Percentiles rank a stretch among this genome's conserved stretches.
These are phyloP conservation scores for Phaedon cochleariae DNA, from an alignment of 2,888 invertebrate genomes.

Conservation along the genomic window DNA sequence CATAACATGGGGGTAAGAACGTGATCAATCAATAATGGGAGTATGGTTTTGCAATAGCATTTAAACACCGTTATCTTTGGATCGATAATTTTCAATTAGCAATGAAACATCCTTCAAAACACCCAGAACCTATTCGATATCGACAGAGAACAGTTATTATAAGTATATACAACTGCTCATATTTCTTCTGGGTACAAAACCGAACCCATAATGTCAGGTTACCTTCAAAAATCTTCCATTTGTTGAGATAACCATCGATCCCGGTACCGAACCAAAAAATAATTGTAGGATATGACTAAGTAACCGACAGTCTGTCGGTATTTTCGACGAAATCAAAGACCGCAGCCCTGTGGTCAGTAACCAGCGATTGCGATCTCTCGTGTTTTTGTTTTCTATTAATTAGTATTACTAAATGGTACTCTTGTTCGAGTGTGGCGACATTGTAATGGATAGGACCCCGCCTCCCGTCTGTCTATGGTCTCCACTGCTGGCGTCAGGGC, in stretches of 20 bases:
- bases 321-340: slow-evolving; percentile 10
- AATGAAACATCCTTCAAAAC: neutral
- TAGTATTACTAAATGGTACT: slow-evolving; percentile 37
- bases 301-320: neutral
- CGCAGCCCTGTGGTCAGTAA: neutral
- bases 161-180: no score
- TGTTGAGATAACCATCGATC: slow-evolving; percentile 11
- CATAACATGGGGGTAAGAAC: no score
- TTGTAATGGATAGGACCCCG: slow-evolving; percentile 34
- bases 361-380: slow-evolving; percentile 32
- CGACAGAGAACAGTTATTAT: no score
- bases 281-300: slow-evolving; percentile 14
- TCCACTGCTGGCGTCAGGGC: slow-evolving; percentile 12
- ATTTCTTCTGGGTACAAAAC: no score
- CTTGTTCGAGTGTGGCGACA: slow-evolving; percentile 26
- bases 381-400: slow-evolving; percentile 41
- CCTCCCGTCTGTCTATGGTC: slow-evolving; percentile 25
- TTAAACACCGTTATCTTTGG: no score
- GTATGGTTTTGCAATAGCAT: no score
- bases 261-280: slow-evolving; percentile 11
- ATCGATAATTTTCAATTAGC: no score
- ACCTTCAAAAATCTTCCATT: neutral
- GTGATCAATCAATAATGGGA: no score
- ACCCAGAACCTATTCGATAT: neutral
- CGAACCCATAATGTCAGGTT: no score